phyloP scores from a whole-genome alignment of 2,113 vertebrate genomes.

The Pituophis catenifer region DNA sequence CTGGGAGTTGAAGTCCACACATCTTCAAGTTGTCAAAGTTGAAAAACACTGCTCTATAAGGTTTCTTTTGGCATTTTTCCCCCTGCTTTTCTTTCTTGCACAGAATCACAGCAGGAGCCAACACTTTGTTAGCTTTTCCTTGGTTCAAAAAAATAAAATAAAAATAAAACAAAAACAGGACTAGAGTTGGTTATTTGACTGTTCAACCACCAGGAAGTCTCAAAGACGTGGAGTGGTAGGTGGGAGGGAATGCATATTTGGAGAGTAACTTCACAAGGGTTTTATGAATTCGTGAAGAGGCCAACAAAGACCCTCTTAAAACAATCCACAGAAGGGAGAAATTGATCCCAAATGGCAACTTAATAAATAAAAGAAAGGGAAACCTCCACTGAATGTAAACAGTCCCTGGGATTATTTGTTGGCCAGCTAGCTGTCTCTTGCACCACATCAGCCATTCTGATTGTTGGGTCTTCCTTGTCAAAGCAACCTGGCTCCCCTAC shows the following conservation, averaged over 20 bases:
- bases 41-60: background rate
- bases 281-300: conserved; percentile 14
- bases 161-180: background rate
- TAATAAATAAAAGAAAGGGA: conserved; percentile 46
- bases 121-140: background rate
- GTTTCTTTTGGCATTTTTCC: background rate
- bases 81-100: background rate
- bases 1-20: background rate
- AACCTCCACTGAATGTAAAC: conserved; percentile 48
- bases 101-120: background rate
- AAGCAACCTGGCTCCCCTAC: conserved; percentile 47
- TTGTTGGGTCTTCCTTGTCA: conserved; percentile 58
- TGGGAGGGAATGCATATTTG: background rate
- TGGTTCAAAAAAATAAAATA: background rate
- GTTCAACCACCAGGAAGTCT: background rate
- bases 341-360: conserved; percentile 53
- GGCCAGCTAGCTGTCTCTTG: conserved; percentile 61
- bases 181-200: background rate
- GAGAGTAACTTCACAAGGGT: background rate
- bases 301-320: conserved; percentile 30
- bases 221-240: background rate
- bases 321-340: conserved; percentile 26
- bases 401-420: conserved; percentile 51
- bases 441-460: conserved; percentile 38
- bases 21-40: background rate